Evolutionary conservation across 2,797 vertebrate genomes (phyloP).

Genomic region (Scyliorhinus canicula): DNA sequence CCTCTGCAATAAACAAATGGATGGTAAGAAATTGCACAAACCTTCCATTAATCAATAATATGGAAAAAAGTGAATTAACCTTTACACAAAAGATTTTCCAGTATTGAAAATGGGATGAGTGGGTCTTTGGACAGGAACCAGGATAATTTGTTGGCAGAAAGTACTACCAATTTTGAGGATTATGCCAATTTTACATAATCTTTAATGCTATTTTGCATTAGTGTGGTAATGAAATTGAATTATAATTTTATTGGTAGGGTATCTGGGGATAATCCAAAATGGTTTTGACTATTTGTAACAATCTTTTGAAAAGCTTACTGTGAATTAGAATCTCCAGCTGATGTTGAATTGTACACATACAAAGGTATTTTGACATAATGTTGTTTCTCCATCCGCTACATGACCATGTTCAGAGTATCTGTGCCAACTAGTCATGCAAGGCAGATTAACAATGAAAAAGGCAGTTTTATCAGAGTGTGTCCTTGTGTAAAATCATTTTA

Average conservation of each 20-base stretch:
- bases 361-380: background rate
- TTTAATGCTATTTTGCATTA: background rate
- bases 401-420: background rate
- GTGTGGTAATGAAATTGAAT: background rate
- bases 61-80: background rate
- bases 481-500: conserved; percentile 29
- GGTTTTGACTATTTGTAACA: background rate
- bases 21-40: background rate
- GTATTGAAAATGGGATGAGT: background rate
- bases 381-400: background rate
- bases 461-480: background rate
- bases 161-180: background rate
- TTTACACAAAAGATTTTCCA: background rate
- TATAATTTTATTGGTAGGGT: background rate
- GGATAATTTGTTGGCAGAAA: background rate
- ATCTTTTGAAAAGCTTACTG: background rate
- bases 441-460: conserved; percentile 26
- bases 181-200: background rate
- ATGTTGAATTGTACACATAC: background rate
- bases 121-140: background rate
- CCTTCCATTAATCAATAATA: background rate
- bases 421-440: no score
- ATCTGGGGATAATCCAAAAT: background rate
- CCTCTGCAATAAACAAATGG: background rate
- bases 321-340: background rate